Evolutionary conservation across 2,113 vertebrate species (phyloP).

Genomic region (Elanoides forficatus): DNA sequence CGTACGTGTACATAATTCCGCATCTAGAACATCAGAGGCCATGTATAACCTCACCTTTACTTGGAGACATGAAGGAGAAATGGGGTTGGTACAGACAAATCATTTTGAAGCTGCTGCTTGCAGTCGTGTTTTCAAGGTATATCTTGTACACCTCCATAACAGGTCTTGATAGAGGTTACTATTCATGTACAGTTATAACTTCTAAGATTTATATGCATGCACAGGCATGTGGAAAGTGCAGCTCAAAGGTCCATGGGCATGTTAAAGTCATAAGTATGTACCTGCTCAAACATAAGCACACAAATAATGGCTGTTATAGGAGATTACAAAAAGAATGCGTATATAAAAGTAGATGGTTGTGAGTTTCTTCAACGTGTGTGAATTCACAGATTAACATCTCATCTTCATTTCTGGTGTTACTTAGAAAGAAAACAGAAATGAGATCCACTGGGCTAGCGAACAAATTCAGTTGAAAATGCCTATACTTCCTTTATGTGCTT

Average conservation of each 20-base stretch:
- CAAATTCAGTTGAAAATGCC: not conserved
- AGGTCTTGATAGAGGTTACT: not conserved
- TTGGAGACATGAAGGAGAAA: not conserved
- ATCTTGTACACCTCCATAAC: not conserved
- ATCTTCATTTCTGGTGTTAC: not conserved
- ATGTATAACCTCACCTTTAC: not conserved
- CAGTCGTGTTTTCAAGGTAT: not conserved
- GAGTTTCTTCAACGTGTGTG: fast-evolving
- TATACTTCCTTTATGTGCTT: not conserved
- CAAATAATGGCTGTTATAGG: not conserved
- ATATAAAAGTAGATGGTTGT: not conserved
- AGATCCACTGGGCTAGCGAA: not conserved
- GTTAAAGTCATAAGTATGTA: not conserved
- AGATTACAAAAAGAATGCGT: not conserved
- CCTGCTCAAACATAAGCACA: fast-evolving
- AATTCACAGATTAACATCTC: not conserved
- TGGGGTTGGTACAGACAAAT: not conserved
- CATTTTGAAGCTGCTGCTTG: not conserved
- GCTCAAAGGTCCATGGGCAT: not conserved
- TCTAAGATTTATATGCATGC: not conserved
- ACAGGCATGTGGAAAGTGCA: not conserved
- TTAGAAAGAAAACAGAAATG: not conserved
- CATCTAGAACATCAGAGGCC: not conserved
- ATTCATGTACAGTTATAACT: not conserved
- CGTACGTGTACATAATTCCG: not conserved